Evolutionary conservation across 2,113 vertebrate species (phyloP), one percentile per base, ranked within the genome.

Genomic region (Pteropus alecto): DNA sequence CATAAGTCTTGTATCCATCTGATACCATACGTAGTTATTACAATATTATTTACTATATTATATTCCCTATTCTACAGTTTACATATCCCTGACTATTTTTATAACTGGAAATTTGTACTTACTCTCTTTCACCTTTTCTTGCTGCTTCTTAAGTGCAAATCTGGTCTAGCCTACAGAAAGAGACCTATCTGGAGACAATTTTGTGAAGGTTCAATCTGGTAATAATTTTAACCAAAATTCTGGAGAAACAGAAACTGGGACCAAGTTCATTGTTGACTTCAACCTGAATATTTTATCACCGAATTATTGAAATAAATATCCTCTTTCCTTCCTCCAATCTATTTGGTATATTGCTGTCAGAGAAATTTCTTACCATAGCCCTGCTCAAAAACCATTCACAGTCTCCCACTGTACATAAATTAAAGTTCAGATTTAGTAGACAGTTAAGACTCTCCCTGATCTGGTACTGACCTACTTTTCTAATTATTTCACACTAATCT

Each of bases 341-440:
- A 58, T 73, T 84, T 79, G 33, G 22, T 63, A 58, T 43, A n/a
- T 9, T 90, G 12, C 30, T 87, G n/a, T 12, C 79, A 97, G 19
- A 93, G 61, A 84, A 70, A 84, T 78, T 82, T 51, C 9, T 84
- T 77, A 76, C 79, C 24, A 43, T 15, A 48, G 65, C 19, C n/a
- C 41, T 92, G 26, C 33, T 90, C 41, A 46, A 91, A 96, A 93
- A 35, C 8, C 28, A 22, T 97, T 30, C 85, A 48, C 43, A 77
- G 41, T 24, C 24, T 61, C 43, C 35, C 74, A 79, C 2, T 8
- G 2, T 21, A 63, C 33, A 60, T 68, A 87, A 91, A 93, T 68
- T 68, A 81, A 94, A 95, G 26, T 51, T 87, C 41, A 84, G 22
- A 73, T 61, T 92, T 95, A 74, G 63, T 14, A 67, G 51, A 78